Base-by-base conservation (phyloP, 2,888 invertebrate genomes). In the Rhingia campestris region DNA sequence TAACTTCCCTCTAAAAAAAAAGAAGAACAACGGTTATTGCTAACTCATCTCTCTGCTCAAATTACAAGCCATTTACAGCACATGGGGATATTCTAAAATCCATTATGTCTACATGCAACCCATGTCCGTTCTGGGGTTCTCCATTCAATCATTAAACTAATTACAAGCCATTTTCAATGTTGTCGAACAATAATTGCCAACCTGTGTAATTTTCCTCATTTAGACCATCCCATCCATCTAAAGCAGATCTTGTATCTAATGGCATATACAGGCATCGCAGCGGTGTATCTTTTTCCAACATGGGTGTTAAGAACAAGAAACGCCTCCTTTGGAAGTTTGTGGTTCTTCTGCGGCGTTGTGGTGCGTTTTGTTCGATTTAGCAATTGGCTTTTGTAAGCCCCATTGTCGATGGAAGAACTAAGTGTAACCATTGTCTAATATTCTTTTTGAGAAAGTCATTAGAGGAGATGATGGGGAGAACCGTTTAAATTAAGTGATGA, bases 131-230 rank as follows among this genome's bases (percentile, higher is more conserved):
- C 22, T 22, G 22, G 22, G 22, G 22, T 22, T 47, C 56, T 33
- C 66, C 39, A 54, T 59, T 63, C 53, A 63, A 54, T 63, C 73
- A 63, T 73, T 73, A 79, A 70, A 58, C 39, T 72, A 77, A 72
- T 77, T 56, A 41, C 64, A 49, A 64, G 59, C 10, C 30, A 70
- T 77, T 70, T 66, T 59, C 35, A 51, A 33, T 47, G 58, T 64
- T 72, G 41, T 61, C 74, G 54, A 74, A 74, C 47, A 67, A 73
- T 74, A 80, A 80, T 80, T 67, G 54, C 37, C 56, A 43, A 54
- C 66, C 51, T 30, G 49, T 49, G 61, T 63, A 32, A 49, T 75
- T 66, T 64, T 37, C 39, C 45, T 32, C 37, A 4, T 33, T 37
- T 12, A 32, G 32, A 12, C 12, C 39, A 14, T 22, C 30, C 49